Conservation (phyloP, 2,888 invertebrate genomes). For the Lapara coniferarum region DNA sequence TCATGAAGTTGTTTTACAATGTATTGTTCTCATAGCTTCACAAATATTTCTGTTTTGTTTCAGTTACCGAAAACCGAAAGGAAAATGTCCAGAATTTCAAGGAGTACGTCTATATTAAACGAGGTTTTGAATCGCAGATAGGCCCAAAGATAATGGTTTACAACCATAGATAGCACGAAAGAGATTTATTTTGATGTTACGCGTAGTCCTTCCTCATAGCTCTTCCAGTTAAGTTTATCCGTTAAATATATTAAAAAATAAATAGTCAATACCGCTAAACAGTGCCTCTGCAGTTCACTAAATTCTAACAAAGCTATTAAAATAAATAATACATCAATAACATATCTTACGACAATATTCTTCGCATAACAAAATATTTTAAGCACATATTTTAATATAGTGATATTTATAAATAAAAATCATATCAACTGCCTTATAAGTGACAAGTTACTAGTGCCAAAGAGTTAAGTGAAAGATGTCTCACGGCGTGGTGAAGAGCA, state of each 20-base stretch:
- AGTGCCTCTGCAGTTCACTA: slow-evolving; percentile 38
- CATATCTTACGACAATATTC: slow-evolving; percentile 62
- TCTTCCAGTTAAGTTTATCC: slow-evolving; percentile 43
- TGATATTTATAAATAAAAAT: slow-evolving; percentile 22
- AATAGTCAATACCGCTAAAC: slow-evolving; percentile 32
- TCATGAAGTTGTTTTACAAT: background rate
- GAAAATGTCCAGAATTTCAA: slow-evolving; percentile 54
- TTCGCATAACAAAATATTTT: slow-evolving; percentile 34
- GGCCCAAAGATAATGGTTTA: slow-evolving; percentile 58
- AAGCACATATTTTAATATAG: slow-evolving; percentile 23
- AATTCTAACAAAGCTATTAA: slow-evolving; percentile 30
- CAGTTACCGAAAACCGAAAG: slow-evolving; percentile 48
- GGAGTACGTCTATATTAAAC: slow-evolving; percentile 45
- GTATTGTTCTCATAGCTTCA: background rate
- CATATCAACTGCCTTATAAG: slow-evolving; percentile 27
- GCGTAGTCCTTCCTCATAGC: slow-evolving; percentile 41
- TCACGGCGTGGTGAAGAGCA: slow-evolving; percentile 68
- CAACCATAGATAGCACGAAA: slow-evolving; percentile 59
- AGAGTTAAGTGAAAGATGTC: slow-evolving; percentile 64
- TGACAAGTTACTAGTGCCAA: slow-evolving; percentile 42
- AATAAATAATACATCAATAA: slow-evolving; percentile 40
- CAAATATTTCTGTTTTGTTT: slow-evolving; percentile 50
- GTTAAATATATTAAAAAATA: slow-evolving; percentile 36
- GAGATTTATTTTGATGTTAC: slow-evolving; percentile 41
- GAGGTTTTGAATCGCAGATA: slow-evolving; percentile 64